A percentile compares a stretch with the other conserved stretches of the same genome.
phyloP scores from a whole-genome alignment of 2,113 vertebrate genomes.

The Mustelus asterias region DNA sequence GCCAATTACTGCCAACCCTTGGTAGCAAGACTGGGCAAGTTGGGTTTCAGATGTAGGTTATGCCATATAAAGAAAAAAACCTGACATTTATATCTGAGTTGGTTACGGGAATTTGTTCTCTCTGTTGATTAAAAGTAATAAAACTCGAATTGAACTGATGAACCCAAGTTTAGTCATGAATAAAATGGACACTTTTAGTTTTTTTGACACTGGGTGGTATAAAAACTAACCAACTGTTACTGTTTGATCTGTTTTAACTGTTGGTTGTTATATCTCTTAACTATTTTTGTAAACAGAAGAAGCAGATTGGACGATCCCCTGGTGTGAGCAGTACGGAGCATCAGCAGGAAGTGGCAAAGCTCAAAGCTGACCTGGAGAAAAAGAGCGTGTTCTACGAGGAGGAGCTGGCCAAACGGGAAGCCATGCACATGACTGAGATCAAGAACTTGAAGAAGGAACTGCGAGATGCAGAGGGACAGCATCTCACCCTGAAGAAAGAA shows the following conservation, averaged over 20 bases:
- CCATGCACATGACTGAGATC: conserved; percentile 74
- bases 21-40: too few species aligned
- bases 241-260: too few species aligned
- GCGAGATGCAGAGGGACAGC: conserved; percentile 86
- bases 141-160: background rate
- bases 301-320: conserved; percentile 73
- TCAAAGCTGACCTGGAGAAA: conserved; percentile 87
- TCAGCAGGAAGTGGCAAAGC: conserved; percentile 80
- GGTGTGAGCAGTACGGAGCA: conserved; percentile 71
- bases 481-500: conserved; percentile 89
- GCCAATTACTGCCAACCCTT: background rate
- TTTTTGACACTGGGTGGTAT: background rate
- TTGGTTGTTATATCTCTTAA: background rate
- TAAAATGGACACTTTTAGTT: background rate
- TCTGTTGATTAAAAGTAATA: background rate
- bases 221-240: background rate
- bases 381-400: conserved; percentile 83
- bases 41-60: too few species aligned
- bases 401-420: conserved; percentile 77
- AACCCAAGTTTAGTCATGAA: background rate
- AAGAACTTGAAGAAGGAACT: conserved; percentile 87
- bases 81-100: background rate
- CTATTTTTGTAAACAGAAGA: conserved; percentile 55
- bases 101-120: background rate
- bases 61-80: background rate